Percentiles rank a stretch among this genome's conserved stretches.
Evolutionary conservation across 2,113 vertebrate genomes (phyloP).

Genomic region (Rhinolophus ferrumequinum): DNA sequence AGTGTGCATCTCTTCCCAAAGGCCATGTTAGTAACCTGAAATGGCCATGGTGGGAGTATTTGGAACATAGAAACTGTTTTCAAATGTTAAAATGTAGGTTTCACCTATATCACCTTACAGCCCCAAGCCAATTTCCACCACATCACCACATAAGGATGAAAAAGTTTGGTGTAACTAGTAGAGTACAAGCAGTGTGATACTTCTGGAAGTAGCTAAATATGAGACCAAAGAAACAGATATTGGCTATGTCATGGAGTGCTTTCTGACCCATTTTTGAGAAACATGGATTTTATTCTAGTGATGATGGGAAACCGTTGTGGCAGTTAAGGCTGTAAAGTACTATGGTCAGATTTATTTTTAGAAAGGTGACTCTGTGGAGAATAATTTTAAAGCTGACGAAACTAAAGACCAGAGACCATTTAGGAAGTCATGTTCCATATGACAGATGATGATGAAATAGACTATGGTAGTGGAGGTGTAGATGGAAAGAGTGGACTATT

Average conservation of each 20-base stretch:
- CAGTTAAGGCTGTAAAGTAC: not conserved
- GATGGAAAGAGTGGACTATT: not conserved
- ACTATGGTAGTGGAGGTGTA: not conserved
- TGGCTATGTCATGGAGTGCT: not conserved
- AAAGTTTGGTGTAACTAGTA: not conserved
- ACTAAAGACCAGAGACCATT: not conserved
- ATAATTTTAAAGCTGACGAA: not conserved
- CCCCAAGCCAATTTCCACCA: not conserved
- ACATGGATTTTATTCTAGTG: not conserved
- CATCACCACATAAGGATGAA: not conserved
- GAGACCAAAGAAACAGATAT: not conserved
- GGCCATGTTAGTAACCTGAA: not conserved
- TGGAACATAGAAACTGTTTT: not conserved
- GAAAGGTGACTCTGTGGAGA: not conserved
- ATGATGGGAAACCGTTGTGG: not conserved
- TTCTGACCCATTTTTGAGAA: conserved; percentile 11
- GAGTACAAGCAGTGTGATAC: not conserved
- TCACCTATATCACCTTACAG: not conserved
- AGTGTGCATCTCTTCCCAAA: not conserved
- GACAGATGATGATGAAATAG: not conserved
- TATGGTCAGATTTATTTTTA: not conserved
- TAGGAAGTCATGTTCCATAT: not conserved
- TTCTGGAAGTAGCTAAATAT: not conserved
- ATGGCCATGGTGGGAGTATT: not conserved
- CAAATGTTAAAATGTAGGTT: not conserved